Percentiles rank a stretch among this genome's conserved stretches.
phyloP scores from a whole-genome alignment of 2,113 vertebrate species.

The Sisor rabdophorus region DNA sequence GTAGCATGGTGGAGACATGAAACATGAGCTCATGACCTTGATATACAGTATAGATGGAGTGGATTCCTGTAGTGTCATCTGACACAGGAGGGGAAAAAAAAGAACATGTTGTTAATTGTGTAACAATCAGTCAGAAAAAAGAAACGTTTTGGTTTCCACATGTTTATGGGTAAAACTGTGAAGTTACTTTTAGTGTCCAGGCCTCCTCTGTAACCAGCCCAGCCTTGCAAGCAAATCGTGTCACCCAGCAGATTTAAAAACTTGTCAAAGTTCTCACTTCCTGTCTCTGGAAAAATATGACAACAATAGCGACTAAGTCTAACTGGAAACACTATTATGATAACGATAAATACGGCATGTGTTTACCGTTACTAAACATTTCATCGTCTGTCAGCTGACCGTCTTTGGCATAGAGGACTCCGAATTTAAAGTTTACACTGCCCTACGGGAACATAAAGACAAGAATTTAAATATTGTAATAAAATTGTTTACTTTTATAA shows the following conservation, averaged over 20 bases:
- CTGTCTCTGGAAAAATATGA: slow-evolving; percentile 71
- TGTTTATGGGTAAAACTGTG: background rate
- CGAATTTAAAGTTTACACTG: slow-evolving; percentile 98
- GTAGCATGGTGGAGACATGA: slow-evolving; percentile 96
- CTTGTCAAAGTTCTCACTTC: slow-evolving; percentile 89
- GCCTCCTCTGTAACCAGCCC: slow-evolving; percentile 95
- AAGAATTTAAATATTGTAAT: too few species aligned
- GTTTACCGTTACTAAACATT: slow-evolving; percentile 97
- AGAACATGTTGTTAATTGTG: background rate
- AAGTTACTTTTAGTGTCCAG: slow-evolving; percentile 97
- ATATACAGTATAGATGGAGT: slow-evolving; percentile 94
- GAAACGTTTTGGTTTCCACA: background rate
- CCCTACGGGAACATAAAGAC: slow-evolving; percentile 70
- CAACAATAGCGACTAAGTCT: background rate
- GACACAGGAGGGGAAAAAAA: slow-evolving; percentile 47
- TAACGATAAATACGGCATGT: background rate
- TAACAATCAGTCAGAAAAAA: background rate
- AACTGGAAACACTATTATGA: background rate
- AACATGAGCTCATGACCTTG: slow-evolving; percentile 99
- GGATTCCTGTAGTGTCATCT: slow-evolving; percentile 95
- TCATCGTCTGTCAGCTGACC: slow-evolving; percentile 97
- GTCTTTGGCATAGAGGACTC: slow-evolving; percentile 94
- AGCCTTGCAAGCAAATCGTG: slow-evolving; percentile 86
- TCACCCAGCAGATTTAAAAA: slow-evolving; percentile 90
- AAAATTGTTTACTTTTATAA: too few species aligned